phyloP scores from a whole-genome alignment of 2,113 vertebrate genomes.

The Bubalus kerabau region DNA sequence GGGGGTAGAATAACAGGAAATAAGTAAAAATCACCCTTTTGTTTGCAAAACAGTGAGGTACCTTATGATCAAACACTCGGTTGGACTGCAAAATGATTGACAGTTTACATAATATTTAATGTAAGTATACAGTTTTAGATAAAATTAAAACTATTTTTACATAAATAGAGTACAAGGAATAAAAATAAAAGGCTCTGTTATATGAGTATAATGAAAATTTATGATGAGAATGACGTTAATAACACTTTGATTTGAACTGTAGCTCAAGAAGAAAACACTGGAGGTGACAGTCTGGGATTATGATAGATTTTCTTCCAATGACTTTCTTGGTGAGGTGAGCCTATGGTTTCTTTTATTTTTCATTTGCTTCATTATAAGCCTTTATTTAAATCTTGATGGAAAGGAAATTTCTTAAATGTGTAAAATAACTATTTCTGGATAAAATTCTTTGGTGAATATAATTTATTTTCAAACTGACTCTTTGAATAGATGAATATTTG shows the following conservation, averaged over 20 bases:
- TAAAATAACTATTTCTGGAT: neutral
- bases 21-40: neutral
- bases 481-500: neutral
- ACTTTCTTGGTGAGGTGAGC: constrained; percentile 98
- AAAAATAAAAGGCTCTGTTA: neutral
- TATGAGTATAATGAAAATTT: constrained; percentile 40
- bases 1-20: neutral
- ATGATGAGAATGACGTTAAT: constrained; percentile 51
- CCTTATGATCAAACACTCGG: neutral
- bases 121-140: neutral
- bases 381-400: neutral
- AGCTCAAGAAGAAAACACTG: constrained; percentile 99
- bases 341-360: constrained; percentile 16
- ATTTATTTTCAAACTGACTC: neutral
- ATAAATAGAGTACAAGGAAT: neutral
- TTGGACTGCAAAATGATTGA: constrained; percentile 11
- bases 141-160: constrained; percentile 53
- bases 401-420: neutral
- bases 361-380: neutral
- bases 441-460: neutral
- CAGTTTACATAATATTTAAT: neutral
- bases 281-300: constrained; percentile 99
- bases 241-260: constrained; percentile 70
- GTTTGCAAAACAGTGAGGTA: neutral
- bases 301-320: constrained; percentile 97